Conservation (phyloP, 2,113 vertebrate species). For the Cyprinus carpio region DNA sequence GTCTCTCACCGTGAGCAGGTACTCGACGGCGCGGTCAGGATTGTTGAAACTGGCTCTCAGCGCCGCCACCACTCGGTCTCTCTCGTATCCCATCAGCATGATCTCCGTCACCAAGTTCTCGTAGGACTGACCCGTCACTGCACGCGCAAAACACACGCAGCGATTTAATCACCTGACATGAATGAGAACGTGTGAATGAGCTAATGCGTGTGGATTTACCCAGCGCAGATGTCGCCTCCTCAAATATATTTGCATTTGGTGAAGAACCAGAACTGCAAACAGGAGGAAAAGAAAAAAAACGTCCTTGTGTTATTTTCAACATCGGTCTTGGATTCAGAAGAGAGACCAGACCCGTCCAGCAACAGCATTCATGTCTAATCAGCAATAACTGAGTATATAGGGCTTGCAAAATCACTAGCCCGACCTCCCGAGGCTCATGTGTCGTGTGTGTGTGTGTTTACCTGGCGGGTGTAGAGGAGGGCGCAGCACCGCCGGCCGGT, state of each 20-base stretch:
- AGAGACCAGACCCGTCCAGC: not conserved
- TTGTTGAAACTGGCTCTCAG: constrained; percentile 97
- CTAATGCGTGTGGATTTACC: constrained; percentile 72
- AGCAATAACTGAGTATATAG: not conserved
- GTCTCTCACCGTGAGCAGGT: constrained; percentile 87
- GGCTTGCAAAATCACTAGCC: too few species aligned
- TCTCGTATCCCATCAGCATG: constrained; percentile 96
- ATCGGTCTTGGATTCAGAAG: too few species aligned
- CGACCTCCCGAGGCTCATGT: too few species aligned
- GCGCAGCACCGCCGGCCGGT: constrained; percentile 66
- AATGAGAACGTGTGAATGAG: not conserved
- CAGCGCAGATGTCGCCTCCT: constrained; percentile 92
- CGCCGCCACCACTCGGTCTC: constrained; percentile 89
- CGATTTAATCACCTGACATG: too few species aligned
- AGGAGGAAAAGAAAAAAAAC: constrained; percentile 53
- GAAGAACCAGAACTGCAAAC: constrained; percentile 78
- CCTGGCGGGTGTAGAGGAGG: constrained; percentile 68
- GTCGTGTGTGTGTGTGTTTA: constrained; percentile 46
- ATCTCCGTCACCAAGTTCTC: constrained; percentile 98
- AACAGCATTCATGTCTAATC: not conserved
- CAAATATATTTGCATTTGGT: constrained; percentile 88
- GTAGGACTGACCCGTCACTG: constrained; percentile 93
- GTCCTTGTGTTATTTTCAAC: too few species aligned
- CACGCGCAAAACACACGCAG: constrained; percentile 27
- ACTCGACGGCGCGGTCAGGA: constrained; percentile 94